Evolutionary conservation across 2,797 vertebrate species (phyloP), one percentile per base, ranked within the genome.

Genomic region (Malurus leucopterus): DNA sequence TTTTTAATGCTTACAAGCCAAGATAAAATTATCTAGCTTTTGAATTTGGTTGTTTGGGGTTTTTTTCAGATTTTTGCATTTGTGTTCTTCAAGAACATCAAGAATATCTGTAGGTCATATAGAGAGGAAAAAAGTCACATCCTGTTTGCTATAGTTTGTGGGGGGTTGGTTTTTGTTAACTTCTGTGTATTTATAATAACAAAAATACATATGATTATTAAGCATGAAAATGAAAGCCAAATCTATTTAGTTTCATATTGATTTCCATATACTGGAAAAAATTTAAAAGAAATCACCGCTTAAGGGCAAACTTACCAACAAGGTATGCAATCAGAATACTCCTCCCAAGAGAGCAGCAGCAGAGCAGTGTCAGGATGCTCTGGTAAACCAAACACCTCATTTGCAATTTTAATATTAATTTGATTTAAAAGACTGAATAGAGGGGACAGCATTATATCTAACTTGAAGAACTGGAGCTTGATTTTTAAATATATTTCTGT

Each of bases 281-380:
- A 53, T 2, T 16, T 38, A 26, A 53, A 59, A 70, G 8, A 57
- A 75, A 79, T 36, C 18, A 29, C 38, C 10, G 75, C 73, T 30
- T 32, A 82, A 82, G 15, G 36, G 17, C 36, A 54, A 79, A 59
- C 3, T 32, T 51, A 50, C 4, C 13, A 54, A 58, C 41, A 63
- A 73, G 11, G 19, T 44, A 27, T 38, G 11, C 26, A 40, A 20
- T 18, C 23, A 74, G 38, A 70, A 49, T 9, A 63, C 12, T 10
- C 2, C 21, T 59, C n/a, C n/a, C 11, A 44, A 46, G 11, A 80
- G 0, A 5, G n/a, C 1, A 34, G 12, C 13, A 32, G 47, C 17
- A 72, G 43, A 72, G 57, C 49, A 67, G 34, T 21, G 1, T 36
- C 18, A 46, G 15, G 43, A 7, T 64, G 34, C 54, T 88, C 67